phyloP scores from a whole-genome alignment of 2,888 invertebrate genomes.

The Diadegma fenestrale region DNA sequence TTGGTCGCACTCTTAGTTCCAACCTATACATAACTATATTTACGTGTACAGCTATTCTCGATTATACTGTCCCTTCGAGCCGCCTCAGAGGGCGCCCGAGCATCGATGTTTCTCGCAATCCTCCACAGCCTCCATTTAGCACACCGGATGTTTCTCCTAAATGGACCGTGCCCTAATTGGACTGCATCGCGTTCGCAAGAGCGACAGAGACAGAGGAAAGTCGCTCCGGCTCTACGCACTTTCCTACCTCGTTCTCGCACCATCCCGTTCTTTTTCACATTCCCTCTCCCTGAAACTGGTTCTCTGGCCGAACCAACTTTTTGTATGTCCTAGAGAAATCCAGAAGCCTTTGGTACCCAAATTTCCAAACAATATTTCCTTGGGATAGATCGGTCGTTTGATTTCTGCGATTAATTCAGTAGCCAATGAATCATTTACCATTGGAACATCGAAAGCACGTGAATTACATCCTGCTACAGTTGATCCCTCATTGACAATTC shows the following conservation, averaged over 20 bases:
- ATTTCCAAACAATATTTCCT: neutral
- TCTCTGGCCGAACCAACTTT: conserved; percentile 25
- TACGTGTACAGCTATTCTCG: conserved; percentile 28
- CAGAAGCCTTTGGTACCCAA: neutral
- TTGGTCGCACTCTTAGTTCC: conserved; percentile 64
- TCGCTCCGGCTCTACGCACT: conserved; percentile 53
- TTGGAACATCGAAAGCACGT: neutral
- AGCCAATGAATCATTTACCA: neutral
- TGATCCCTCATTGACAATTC: neutral
- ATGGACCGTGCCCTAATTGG: conserved; percentile 73
- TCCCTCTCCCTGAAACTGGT: conserved; percentile 48
- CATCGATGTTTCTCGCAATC: conserved; percentile 39
- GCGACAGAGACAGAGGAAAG: conserved; percentile 8
- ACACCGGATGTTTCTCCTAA: conserved; percentile 74
- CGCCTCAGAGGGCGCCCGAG: conserved; percentile 23
- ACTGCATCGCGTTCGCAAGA: conserved; percentile 66
- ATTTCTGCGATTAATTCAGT: neutral
- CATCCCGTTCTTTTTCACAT: neutral
- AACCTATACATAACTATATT: conserved; percentile 1
- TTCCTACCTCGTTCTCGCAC: conserved; percentile 21
- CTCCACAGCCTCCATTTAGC: conserved; percentile 68
- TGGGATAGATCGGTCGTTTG: neutral
- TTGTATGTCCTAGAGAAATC: conserved; percentile 35
- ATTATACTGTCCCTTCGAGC: conserved; percentile 22
- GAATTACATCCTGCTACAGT: neutral